A percentile compares a stretch with the other conserved stretches of the same genome.
phyloP scores from a whole-genome alignment of 2,113 vertebrate species.

The Rhinogobius similis region DNA sequence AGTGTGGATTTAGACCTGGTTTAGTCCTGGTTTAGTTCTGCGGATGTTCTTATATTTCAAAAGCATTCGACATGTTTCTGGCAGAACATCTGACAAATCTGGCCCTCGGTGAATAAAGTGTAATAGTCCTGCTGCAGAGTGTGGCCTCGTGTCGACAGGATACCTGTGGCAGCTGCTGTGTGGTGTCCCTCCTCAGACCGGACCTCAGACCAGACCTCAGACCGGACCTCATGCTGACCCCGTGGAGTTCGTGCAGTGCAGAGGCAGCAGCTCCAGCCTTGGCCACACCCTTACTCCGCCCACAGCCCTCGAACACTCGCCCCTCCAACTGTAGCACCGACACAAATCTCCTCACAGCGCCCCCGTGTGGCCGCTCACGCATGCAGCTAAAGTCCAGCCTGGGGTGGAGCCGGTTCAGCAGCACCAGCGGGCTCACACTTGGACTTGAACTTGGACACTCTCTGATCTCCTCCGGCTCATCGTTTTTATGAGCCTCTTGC shows the following conservation, averaged over 20 bases:
- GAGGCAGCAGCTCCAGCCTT: constrained; percentile 88
- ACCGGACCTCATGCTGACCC: constrained; percentile 60
- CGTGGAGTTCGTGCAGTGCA: constrained; percentile 85
- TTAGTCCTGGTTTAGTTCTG: too few species aligned
- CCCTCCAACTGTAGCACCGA: constrained; percentile 89
- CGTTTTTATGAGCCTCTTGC: constrained; percentile 74
- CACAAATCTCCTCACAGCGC: constrained; percentile 82
- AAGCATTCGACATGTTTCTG: too few species aligned
- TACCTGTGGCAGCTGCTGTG: constrained; percentile 60
- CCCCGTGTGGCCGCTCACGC: constrained; percentile 81
- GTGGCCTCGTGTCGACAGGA: too few species aligned
- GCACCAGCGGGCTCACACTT: constrained; percentile 82
- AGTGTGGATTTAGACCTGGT: too few species aligned
- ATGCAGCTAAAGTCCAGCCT: constrained; percentile 90
- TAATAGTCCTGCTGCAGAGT: too few species aligned
- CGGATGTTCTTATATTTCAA: too few species aligned
- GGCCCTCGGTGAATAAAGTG: too few species aligned
- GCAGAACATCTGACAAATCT: too few species aligned
- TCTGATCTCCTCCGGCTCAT: background rate
- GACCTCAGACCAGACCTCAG: constrained; percentile 17
- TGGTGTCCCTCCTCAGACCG: constrained; percentile 15
- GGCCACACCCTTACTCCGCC: constrained; percentile 90
- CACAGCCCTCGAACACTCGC: constrained; percentile 89
- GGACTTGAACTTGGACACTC: too few species aligned
- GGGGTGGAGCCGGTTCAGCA: constrained; percentile 86